A percentile compares a stretch with the other conserved stretches of the same genome.
Conservation (phyloP, 2,888 invertebrate species). For the Scaptomyza reducta region DNA sequence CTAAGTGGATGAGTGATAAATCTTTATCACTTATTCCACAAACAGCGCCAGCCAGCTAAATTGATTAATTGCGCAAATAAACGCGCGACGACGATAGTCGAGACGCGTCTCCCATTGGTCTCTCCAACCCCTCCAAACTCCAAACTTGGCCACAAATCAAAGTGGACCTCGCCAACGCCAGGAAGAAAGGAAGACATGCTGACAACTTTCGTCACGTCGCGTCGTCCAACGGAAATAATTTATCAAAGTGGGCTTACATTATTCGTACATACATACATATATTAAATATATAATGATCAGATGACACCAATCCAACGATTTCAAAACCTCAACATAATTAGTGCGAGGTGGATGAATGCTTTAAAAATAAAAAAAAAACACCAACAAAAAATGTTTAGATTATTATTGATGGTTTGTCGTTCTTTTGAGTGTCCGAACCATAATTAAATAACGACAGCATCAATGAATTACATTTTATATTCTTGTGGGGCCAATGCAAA, state of each 20-base stretch:
- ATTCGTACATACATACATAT: conserved; percentile 4
- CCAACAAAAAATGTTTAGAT: conserved; percentile 16
- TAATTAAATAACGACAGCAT: conserved; percentile 41
- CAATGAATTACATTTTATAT: conserved; percentile 35
- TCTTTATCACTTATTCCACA: conserved; percentile 76
- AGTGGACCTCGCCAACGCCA: conserved; percentile 17
- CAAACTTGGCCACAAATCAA: conserved; percentile 67
- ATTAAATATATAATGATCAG: conserved; percentile 77
- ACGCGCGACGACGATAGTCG: conserved; percentile 47
- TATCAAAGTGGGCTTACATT: conserved; percentile 61
- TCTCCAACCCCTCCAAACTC: conserved; percentile 15
- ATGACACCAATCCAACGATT: conserved; percentile 59
- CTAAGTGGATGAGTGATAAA: conserved; percentile 68
- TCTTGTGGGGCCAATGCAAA: conserved; percentile 18
- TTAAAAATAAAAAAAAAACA: conserved; percentile 16
- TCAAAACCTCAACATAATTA: conserved; percentile 48
- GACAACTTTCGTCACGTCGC: conserved; percentile 69
- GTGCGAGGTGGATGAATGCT: not conserved
- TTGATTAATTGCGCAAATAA: conserved; percentile 79
- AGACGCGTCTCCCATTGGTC: conserved; percentile 28
- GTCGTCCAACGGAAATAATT: conserved; percentile 75
- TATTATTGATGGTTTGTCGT: conserved; percentile 53
- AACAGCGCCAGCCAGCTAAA: conserved; percentile 60
- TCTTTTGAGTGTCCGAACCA: conserved; percentile 18
- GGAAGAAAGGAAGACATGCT: conserved; percentile 18